phyloP scores from a whole-genome alignment of 2,113 vertebrate species.

The Grantiella picta region DNA sequence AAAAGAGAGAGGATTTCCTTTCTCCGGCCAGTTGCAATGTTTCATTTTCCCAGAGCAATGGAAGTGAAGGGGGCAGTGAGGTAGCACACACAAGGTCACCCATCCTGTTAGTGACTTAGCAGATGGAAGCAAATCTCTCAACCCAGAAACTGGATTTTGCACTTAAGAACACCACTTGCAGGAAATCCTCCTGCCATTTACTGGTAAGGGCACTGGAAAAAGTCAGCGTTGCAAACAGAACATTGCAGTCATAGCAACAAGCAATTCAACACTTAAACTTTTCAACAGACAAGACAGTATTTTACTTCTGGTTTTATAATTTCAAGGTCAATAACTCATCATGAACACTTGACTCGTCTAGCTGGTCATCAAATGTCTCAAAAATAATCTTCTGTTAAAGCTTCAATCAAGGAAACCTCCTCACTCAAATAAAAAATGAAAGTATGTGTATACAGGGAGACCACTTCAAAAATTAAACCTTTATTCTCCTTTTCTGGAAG shows the following conservation, averaged over 20 bases:
- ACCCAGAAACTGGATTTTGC: not conserved
- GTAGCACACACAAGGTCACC: not conserved
- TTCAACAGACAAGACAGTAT: not conserved
- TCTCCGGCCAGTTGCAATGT: not conserved
- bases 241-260: slow-evolving; percentile 45
- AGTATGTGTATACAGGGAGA: not conserved
- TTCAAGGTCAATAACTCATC: not conserved
- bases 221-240: not conserved
- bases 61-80: not conserved
- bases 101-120: not conserved
- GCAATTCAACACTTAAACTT: slow-evolving; percentile 13
- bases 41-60: not conserved
- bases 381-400: not conserved
- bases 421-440: not conserved
- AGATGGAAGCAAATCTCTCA: not conserved
- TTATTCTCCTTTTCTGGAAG: not conserved
- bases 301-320: slow-evolving; percentile 31
- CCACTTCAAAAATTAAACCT: not conserved
- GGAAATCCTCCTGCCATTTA: not conserved
- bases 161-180: not conserved
- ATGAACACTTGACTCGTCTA: not conserved
- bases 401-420: not conserved
- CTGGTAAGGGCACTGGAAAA: not conserved
- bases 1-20: not conserved
- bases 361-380: not conserved